These are phyloP conservation scores for Mylabris phalerata DNA, from an alignment of 1,140 invertebrate genomes.

Conservation along the genomic window DNA sequence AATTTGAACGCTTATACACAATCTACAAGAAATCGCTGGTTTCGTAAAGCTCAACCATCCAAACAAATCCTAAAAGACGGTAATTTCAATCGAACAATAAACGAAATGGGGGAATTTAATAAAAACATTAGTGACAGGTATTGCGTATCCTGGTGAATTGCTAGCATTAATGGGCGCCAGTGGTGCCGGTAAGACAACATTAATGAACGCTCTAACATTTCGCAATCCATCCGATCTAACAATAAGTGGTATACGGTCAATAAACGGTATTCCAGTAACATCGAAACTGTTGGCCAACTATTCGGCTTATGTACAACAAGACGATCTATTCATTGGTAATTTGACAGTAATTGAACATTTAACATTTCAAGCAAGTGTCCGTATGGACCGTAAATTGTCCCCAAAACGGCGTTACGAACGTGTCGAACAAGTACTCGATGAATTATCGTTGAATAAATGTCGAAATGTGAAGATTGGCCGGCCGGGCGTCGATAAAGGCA, in stretches of 20 bases:
- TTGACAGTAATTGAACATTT: slow-evolving; percentile 89
- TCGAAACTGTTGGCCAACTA: slow-evolving; percentile 63
- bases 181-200: slow-evolving; percentile 92
- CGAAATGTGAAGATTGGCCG: slow-evolving; percentile 83
- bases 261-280: slow-evolving; percentile 65
- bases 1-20: slow-evolving; percentile 57
- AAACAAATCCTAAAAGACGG: slow-evolving; percentile 60
- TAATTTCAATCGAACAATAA: slow-evolving; percentile 34
- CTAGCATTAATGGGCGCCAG: slow-evolving; percentile 91
- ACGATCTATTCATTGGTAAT: slow-evolving; percentile 88
- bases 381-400: slow-evolving; percentile 81
- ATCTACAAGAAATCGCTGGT: slow-evolving; percentile 16
- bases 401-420: slow-evolving; percentile 68
- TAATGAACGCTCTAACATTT: slow-evolving; percentile 85
- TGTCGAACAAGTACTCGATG: slow-evolving; percentile 84
- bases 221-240: slow-evolving; percentile 60
- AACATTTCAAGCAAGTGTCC: slow-evolving; percentile 66
- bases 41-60: neutral
- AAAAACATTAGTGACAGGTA: slow-evolving; percentile 64
- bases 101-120: neutral
- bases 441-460: slow-evolving; percentile 81
- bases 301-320: slow-evolving; percentile 93
- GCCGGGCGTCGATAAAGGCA: slow-evolving; percentile 78
- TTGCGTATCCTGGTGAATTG: slow-evolving; percentile 82
- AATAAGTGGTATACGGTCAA: slow-evolving; percentile 60